Evolutionary conservation across 2,797 vertebrate genomes (phyloP), one percentile per base, ranked within the genome.

Genomic region (Microctenopoma stevenorrisi): DNA sequence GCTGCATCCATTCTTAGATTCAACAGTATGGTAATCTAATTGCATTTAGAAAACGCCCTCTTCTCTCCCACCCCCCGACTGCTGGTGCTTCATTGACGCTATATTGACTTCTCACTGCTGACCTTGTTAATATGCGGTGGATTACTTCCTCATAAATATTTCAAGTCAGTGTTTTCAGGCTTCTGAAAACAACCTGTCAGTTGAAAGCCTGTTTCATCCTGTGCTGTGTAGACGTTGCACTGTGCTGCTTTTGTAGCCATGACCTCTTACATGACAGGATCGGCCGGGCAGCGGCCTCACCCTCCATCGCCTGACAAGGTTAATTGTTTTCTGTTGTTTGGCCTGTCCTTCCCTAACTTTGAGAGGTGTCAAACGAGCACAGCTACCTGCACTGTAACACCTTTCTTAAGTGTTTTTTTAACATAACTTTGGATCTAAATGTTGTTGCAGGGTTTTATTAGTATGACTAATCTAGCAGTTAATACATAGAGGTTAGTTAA

Each of bases 111-210:
- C 57, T 74, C 25, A 25, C 76, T 68, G 73, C 85, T 76, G 84
- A 87, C 92, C 91, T 90, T 89, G 90, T 93, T 94, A 91, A 92
- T 93, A 91, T 93, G 87, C 88, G 35, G 84, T 25, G 74, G 90
- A 86, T 87, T 91, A 86, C 89, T 88, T 85, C 82, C 90, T 92
- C 91, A 93, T 94, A 90, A 93, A 94, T 94, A 93, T 93, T 94
- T 93, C 83, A 93, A 88, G 86, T 86, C 81, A 70, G 26, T 92
- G 87, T 92, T 90, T 92, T 90, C 85, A 88, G 78, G 79, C 83
- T 83, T 84, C 86, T 91, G 92, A 91, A 92, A 91, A 89, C 91
- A 89, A 91, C 85, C 91, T 93, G 92, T 91, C 90, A 91, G 89
- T 87, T 68, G 79, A 77, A 80, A 80, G 88, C 64, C 74, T 68